Conservation (phyloP, 92 coral and sea anemone species). For the Diadumene lineata region DNA sequence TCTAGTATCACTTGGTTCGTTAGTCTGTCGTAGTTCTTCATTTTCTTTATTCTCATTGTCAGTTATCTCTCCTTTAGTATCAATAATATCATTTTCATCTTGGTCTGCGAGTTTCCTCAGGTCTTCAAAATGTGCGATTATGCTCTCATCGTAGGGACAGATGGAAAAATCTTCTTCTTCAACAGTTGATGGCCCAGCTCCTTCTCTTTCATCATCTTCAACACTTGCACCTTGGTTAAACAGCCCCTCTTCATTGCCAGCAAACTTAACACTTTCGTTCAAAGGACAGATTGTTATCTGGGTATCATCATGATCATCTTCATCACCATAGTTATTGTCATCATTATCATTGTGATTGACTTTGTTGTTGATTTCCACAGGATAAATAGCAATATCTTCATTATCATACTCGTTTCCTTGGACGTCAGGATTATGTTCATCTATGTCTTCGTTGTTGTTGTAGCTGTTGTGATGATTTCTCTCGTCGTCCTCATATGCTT, state of each 20-base stretch:
- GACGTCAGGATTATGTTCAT: background rate
- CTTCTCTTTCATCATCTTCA: slow-evolving; percentile 8
- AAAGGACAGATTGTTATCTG: slow-evolving; percentile 21
- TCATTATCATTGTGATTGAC: background rate
- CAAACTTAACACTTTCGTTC: slow-evolving; percentile 6
- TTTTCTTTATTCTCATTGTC: background rate
- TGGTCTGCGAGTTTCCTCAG: slow-evolving; percentile 10
- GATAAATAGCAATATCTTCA: slow-evolving; percentile 17
- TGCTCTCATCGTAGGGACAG: slow-evolving; percentile 25
- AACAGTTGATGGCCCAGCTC: background rate
- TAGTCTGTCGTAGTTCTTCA: background rate
- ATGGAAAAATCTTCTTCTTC: slow-evolving; percentile 19
- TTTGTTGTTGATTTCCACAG: slow-evolving; percentile 12
- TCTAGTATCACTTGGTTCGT: background rate
- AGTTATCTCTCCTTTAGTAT: background rate
- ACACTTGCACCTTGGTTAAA: background rate
- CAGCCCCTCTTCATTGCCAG: background rate
- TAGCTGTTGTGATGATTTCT: background rate
- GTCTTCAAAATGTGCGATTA: slow-evolving; percentile 13
- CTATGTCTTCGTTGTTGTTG: background rate
- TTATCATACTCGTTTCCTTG: slow-evolving; percentile 17
- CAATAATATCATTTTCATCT: background rate
- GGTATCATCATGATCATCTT: slow-evolving; percentile 16
- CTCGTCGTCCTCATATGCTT: slow-evolving; percentile 30
- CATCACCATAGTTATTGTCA: slow-evolving; percentile 20